phyloP scores from a whole-genome alignment of 2,888 invertebrate genomes.

The Globia sparganii region DNA sequence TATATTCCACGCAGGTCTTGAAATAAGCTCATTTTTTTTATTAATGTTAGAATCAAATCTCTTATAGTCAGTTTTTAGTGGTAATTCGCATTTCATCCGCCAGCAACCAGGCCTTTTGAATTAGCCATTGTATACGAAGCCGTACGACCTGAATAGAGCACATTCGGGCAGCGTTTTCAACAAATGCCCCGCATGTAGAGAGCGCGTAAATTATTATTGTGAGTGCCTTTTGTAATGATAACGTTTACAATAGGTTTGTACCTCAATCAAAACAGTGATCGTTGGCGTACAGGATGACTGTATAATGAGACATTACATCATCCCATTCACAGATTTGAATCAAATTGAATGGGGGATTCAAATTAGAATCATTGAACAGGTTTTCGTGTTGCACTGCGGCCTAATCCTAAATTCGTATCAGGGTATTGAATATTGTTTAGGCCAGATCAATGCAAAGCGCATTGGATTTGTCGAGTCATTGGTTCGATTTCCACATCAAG shows the following conservation, averaged over 20 bases:
- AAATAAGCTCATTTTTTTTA: neutral
- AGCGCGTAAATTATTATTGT: constrained; percentile 50
- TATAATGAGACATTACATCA: constrained; percentile 32
- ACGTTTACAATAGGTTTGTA: constrained; percentile 44
- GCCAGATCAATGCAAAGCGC: constrained; percentile 17
- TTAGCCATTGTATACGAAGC: constrained; percentile 44
- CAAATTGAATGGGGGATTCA: constrained; percentile 24
- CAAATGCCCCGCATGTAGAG: constrained; percentile 48
- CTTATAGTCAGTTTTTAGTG: constrained; percentile 20
- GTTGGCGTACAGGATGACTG: constrained; percentile 14
- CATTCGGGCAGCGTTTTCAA: constrained; percentile 44
- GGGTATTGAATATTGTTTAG: constrained; percentile 30
- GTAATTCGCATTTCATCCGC: constrained; percentile 35
- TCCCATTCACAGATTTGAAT: constrained; percentile 42
- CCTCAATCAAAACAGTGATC: constrained; percentile 48
- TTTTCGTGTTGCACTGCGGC: constrained; percentile 37
- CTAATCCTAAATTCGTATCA: constrained; percentile 25
- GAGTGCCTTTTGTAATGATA: constrained; percentile 48
- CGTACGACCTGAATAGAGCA: constrained; percentile 44
- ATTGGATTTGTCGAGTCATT: constrained; percentile 31
- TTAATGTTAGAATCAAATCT: constrained; percentile 30
- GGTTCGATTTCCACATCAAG: constrained; percentile 18
- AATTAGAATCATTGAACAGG: constrained; percentile 49
- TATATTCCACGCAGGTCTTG: constrained; percentile 1
- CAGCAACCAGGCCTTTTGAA: constrained; percentile 46